phyloP scores from a whole-genome alignment of 2,888 invertebrate species.

The Priocnemis perturbator region DNA sequence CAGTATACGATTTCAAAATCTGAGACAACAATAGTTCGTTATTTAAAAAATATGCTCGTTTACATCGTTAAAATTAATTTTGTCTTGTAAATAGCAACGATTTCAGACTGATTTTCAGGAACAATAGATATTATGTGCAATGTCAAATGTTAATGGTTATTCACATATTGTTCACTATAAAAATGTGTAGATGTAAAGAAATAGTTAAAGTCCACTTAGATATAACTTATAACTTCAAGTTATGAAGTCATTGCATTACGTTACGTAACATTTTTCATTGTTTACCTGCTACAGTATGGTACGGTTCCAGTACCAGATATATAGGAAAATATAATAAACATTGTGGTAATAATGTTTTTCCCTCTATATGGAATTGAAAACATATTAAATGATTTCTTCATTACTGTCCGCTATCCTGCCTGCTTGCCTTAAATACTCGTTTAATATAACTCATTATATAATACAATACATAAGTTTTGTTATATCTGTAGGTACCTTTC shows the following conservation, averaged over 20 bases:
- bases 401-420: constrained; percentile 70
- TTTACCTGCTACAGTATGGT: constrained; percentile 43
- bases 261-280: constrained; percentile 21
- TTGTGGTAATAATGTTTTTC: constrained; percentile 57
- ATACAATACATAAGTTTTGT: too few relatives aligned
- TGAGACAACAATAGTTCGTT: constrained; percentile 4
- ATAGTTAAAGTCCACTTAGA: constrained; percentile 27
- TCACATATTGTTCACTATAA: constrained; percentile 48
- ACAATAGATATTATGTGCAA: constrained; percentile 37
- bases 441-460: constrained; percentile 24
- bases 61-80: not conserved
- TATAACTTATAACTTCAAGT: constrained; percentile 1
- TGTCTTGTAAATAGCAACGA: constrained; percentile 35
- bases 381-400: constrained; percentile 71
- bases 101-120: constrained; percentile 41
- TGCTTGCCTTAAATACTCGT: constrained; percentile 58
- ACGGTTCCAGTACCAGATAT: constrained; percentile 57
- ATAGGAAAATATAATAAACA: constrained; percentile 41
- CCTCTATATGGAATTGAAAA: constrained; percentile 66
- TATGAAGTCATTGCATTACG: constrained; percentile 1
- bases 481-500: too few relatives aligned
- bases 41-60: not conserved
- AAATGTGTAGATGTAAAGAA: constrained; percentile 13
- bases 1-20: constrained; percentile 32
- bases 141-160: constrained; percentile 59